Base-by-base conservation (phyloP, 2,888 invertebrate species). In the Petrolisthes manimaculis region DNA sequence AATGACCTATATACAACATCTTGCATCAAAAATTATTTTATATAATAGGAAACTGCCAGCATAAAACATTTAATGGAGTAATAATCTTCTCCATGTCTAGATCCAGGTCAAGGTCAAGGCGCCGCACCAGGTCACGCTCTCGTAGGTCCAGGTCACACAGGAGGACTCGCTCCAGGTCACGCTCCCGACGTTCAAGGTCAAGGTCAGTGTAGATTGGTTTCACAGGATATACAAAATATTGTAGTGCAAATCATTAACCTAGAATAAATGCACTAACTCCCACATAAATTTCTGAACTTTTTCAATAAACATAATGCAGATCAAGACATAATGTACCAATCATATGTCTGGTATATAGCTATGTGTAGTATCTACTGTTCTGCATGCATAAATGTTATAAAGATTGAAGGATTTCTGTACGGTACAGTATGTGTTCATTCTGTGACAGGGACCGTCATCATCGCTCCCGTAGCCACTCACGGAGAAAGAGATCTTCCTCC, bases 61-160 rank as follows among this genome's bases (percentile, higher is more conserved):
- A 51, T 8, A 51, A n/a, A 14, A 9, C 0, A 77, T 51, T 51
- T 78, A 14, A 37, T 37, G 37, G 37, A 37, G 37, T 37, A 37
- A 37, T 37, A 37, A 37, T 3, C 51, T 3, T 54, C 9, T 12
- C 67, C 61, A 9, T 61, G 5, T 9, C 53, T 24, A 69, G 69
- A 12, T 71, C 85, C 12, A 61, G 79, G 53, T 85, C 85, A n/a
- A 69, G 79, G 37, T 85, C 85, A 55, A 78, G 83, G 67, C 84
- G 85, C 74, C 81, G 88, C 21, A 69, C 88, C 21, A 86, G 86
- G 55, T 91, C 91, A n/a, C 88, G 89, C 5, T 87, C 84, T 8
- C 80, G 86, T 53, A 77, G 90, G 53, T 90, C 90, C 5, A 86
- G 87, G 61, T 90, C 90, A 14, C 85, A 89, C 56, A 82, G 91